Base-by-base conservation (phyloP, 2,113 vertebrate genomes). In the Bettongia penicillata region DNA sequence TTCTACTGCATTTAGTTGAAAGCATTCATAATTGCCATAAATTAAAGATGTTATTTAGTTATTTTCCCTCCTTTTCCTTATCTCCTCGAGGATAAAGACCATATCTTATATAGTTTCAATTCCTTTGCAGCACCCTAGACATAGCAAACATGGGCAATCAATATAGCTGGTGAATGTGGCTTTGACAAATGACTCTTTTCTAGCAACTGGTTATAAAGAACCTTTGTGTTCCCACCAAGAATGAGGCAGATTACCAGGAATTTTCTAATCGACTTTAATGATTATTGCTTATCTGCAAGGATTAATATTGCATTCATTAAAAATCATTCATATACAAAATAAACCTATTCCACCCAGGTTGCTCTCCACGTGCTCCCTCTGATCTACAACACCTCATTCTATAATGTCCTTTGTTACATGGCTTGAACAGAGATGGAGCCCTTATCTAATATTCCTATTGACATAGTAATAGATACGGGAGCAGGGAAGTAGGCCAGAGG, bases 301-400 rank as follows among this genome's bases (percentile, higher is more conserved):
- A 99, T 99, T 99, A 99, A 99, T 99, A 99, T 99, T 99, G 98
- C 98, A 98, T 99, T 98, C 98, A 98, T 98, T 99, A 99, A 99
- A 99, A 99, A 99, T 99, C 98, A 99, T 98, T 98, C 98, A 98
- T 98, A 98, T 99, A 99, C 97, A 99, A 99, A 99, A 99, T 98
- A 98, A 98, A 98, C 98, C 98, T 98, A 97, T 98, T 97, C 95
- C 98, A 98, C 97, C 97, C 96, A 52, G 97, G 97, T 97, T 97
- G 84, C 95, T 97, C 93, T 98, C 94, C 97, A 98, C 95, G 97
- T 8, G 94, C 98, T 96, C 97, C 98, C 97, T 96, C 98, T 96
- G 51, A 98, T 95, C 96, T 93, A 97, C 97, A 95, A 96, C 90
- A 93, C 96, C 92, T 94, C 94, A 91, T 94, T 93, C 96, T 92